Conservation (phyloP, 2,888 invertebrate species). For the Emesis furor region DNA sequence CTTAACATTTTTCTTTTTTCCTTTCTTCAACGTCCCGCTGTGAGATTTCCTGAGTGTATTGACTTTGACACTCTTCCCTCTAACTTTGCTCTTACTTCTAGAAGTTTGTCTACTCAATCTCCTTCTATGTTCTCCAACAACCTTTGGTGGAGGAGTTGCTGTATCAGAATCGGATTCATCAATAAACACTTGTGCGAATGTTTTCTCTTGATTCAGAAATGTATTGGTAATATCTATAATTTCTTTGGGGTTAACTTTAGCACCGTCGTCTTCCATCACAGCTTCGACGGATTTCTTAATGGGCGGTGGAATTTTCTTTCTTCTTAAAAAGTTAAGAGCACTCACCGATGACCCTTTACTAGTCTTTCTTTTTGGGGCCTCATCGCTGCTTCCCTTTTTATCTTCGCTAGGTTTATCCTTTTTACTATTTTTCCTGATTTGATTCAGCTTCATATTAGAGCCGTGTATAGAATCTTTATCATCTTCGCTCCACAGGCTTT, state of each 20-base stretch:
- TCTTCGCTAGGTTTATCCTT: conserved; percentile 84
- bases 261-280: conserved; percentile 84
- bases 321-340: conserved; percentile 86
- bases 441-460: conserved; percentile 84
- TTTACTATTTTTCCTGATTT: conserved; percentile 85
- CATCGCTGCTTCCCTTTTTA: conserved; percentile 84
- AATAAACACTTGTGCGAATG: conserved; percentile 79
- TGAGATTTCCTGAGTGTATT: conserved; percentile 88
- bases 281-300: conserved; percentile 85
- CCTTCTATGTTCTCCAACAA: conserved; percentile 85
- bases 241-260: conserved; percentile 82
- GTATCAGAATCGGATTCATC: conserved; percentile 85
- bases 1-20: conserved; percentile 86
- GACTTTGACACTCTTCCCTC: conserved; percentile 88
- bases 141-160: conserved; percentile 84
- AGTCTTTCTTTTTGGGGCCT: conserved; percentile 86
- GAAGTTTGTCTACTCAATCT: conserved; percentile 88
- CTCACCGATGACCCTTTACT: conserved; percentile 88
- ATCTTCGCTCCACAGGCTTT: conserved; percentile 90
- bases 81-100: conserved; percentile 88
- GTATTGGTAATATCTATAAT: conserved; percentile 85
- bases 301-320: conserved; percentile 86
- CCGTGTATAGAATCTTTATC: conserved; percentile 88
- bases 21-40: conserved; percentile 88
- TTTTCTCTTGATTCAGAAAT: conserved; percentile 87